Conservation (phyloP, 1,140 invertebrate genomes). For the Trissolcus basalis region DNA sequence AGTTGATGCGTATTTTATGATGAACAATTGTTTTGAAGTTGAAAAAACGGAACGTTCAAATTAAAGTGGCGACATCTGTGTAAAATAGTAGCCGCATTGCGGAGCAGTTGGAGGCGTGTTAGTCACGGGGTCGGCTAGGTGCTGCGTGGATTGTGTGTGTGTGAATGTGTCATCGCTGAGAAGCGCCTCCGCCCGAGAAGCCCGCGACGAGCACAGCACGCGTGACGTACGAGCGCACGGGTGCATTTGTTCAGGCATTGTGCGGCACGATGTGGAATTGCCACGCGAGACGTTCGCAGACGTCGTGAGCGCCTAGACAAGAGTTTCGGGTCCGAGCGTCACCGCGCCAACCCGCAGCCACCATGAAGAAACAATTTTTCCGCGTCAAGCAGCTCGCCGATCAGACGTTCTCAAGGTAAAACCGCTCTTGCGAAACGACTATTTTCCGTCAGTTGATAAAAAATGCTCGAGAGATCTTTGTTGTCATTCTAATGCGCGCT, state of each 20-base stretch:
- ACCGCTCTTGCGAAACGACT: slow-evolving; percentile 19
- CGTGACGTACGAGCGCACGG: not conserved
- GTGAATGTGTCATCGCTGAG: slow-evolving; percentile 21
- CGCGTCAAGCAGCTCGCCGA: slow-evolving; percentile 91
- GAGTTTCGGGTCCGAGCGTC: not conserved
- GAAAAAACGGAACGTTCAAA: too few species aligned
- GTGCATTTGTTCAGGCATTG: not conserved
- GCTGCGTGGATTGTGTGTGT: too few species aligned
- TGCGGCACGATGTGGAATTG: slow-evolving; percentile 16
- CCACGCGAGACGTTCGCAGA: slow-evolving; percentile 9
- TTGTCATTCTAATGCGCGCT: not conserved
- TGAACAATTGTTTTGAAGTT: too few species aligned
- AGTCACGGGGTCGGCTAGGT: too few species aligned
- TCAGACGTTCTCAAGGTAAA: slow-evolving; percentile 91
- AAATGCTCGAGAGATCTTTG: not conserved
- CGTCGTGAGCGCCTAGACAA: slow-evolving; percentile 13
- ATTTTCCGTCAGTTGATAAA: not conserved
- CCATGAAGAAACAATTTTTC: slow-evolving; percentile 92
- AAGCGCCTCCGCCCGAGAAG: not conserved
- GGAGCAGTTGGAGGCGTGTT: too few species aligned
- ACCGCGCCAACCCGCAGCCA: slow-evolving; percentile 17
- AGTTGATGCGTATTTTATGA: too few species aligned
- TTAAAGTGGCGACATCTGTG: too few species aligned
- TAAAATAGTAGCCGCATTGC: too few species aligned
- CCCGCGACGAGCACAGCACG: not conserved